Conservation (phyloP, 2,113 vertebrate species). For the Sturnus vulgaris region DNA sequence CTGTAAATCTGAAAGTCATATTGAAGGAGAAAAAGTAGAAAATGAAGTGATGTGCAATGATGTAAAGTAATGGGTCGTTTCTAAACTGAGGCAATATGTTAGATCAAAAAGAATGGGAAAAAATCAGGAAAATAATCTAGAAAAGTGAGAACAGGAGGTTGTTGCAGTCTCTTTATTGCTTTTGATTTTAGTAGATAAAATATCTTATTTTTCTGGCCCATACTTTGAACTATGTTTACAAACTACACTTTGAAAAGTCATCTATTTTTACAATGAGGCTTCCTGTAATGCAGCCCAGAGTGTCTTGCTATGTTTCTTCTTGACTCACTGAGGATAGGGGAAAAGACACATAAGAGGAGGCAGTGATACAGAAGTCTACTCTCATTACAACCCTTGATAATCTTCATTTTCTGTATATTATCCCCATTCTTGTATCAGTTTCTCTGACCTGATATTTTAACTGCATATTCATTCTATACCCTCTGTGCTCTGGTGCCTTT, state of each 20-base stretch:
- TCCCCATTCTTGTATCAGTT: background rate
- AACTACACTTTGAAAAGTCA: background rate
- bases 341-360: background rate
- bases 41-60: background rate
- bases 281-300: background rate
- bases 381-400: background rate
- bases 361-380: background rate
- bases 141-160: background rate
- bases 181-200: background rate
- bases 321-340: background rate
- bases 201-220: background rate
- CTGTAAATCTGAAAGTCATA: background rate
- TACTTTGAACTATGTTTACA: background rate
- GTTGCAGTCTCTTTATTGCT: background rate
- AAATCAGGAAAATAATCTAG: background rate
- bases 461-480: background rate
- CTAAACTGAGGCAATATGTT: background rate
- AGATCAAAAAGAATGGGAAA: background rate
- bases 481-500: background rate
- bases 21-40: background rate
- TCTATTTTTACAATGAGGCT: background rate
- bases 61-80: background rate
- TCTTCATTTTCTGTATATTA: background rate
- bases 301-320: background rate
- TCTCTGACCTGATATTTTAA: background rate